Evolutionary conservation across 2,797 vertebrate species (phyloP), one percentile per base, ranked within the genome.

Genomic region (Eulemur coronatus): DNA sequence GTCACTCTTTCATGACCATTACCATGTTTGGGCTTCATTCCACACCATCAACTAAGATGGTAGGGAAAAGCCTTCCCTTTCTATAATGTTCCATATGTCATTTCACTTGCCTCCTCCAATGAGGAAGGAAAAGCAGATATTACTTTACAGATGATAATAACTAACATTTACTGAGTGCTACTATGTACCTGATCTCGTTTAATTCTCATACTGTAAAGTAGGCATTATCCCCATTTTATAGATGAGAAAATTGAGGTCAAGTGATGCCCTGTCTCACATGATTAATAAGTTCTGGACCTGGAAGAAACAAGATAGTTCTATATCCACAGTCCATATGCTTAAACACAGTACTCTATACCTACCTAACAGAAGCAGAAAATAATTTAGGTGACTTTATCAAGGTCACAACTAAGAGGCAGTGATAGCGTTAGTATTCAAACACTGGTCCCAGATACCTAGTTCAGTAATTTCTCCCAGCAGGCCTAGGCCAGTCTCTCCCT

Each of bases 171-270:
- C 24, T 73, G 52, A 89, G 73, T 61, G 26, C 48, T 87, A 88
- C 76, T 79, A 78, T 33, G 76, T 43, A 84, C 43, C 69, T 73
- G 81, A 93, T 15, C 67, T 88, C 20, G 35, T 59, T 90, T 84
- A 88, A 97, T 87, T 30, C 46, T 95, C 79, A 98, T 7, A 59
- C 52, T 93, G 46, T 59, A 63, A 92, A 76, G 4, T 24, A 93
- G 18, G 7, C 48, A 52, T 48, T 48, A 89, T 89, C 33, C 30
- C 65, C 46, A 57, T 73, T 94, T 88, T 63, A 86, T 20, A 92
- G 24, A 94, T 35, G 22, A 26, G 28, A 90, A 96, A 94, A 80
- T 7, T 85, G 50, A 96, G 28, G 52, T 65, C 94, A 22, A 75
- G n/a, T 73, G 43, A 91, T 41, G 8, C 38, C 57, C n/a, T 70